Percentiles rank a stretch among this genome's conserved stretches.
Evolutionary conservation across 2,797 vertebrate genomes (phyloP).

Genomic region (Lithobates sylvaticus): DNA sequence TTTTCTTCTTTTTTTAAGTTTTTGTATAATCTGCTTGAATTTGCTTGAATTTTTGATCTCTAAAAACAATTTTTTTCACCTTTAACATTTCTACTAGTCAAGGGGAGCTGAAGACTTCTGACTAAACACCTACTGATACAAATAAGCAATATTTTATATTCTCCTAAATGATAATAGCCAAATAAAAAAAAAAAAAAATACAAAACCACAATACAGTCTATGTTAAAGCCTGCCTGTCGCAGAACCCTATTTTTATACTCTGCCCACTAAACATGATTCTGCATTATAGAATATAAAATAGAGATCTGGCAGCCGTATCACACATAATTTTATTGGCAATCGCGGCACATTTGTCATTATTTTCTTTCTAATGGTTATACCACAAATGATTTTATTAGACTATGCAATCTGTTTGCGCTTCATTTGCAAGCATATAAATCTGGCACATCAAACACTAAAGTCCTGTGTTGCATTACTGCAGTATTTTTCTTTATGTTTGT

Average conservation of each 20-base stretch:
- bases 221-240: too few species aligned
- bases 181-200: too few species aligned
- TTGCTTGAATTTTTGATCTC: too few species aligned
- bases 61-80: too few species aligned
- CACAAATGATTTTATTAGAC: constrained; percentile 11
- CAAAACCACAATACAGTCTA: too few species aligned
- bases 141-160: too few species aligned
- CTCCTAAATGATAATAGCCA: too few species aligned
- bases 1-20: too few species aligned
- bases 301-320: background rate
- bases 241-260: background rate
- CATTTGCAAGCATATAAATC: background rate
- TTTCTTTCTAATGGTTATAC: background rate
- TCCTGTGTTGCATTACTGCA: background rate
- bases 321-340: background rate
- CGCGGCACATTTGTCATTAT: background rate
- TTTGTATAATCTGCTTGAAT: too few species aligned
- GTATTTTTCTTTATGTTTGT: constrained; percentile 3
- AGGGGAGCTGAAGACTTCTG: too few species aligned
- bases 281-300: background rate
- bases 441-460: constrained; percentile 3
- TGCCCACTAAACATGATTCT: background rate
- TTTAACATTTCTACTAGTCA: too few species aligned
- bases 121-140: too few species aligned
- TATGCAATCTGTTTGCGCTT: background rate